phyloP scores from a whole-genome alignment of 2,888 invertebrate species.

The Nephrotoma appendiculata region DNA sequence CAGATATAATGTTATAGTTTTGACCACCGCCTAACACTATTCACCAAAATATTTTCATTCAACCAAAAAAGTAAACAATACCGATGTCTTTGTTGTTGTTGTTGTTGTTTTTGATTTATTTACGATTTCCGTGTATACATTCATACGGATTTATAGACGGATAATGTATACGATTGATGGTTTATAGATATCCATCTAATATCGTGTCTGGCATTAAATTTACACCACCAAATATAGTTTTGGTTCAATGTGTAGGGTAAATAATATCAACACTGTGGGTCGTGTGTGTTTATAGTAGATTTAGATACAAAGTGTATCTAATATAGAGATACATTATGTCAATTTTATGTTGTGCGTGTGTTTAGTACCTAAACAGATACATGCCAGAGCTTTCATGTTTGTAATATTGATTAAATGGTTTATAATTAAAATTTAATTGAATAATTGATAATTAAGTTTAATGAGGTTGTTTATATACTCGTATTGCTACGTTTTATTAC shows the following conservation, averaged over 20 bases:
- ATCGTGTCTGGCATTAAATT: neutral
- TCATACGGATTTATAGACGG: neutral
- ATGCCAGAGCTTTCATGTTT: neutral
- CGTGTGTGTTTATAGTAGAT: neutral
- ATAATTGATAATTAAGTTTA: neutral
- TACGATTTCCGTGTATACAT: neutral
- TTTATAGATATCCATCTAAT: neutral
- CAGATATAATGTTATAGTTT: neutral
- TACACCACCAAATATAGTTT: neutral
- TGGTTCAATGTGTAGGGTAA: neutral
- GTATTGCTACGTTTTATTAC: neutral
- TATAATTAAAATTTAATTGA: neutral
- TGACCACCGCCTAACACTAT: neutral
- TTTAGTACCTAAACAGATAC: neutral
- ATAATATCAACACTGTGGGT: neutral
- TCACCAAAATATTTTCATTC: neutral
- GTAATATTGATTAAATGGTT: neutral
- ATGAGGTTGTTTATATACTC: neutral
- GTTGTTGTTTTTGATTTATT: neutral
- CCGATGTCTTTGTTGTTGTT: neutral
- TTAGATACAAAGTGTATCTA: neutral
- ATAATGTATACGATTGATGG: neutral
- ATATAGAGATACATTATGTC: neutral
- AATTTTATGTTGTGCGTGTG: neutral
- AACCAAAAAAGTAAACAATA: neutral